Evolutionary conservation across 2,797 vertebrate species (phyloP).

Genomic region (Hippopotamyrus pictus): DNA sequence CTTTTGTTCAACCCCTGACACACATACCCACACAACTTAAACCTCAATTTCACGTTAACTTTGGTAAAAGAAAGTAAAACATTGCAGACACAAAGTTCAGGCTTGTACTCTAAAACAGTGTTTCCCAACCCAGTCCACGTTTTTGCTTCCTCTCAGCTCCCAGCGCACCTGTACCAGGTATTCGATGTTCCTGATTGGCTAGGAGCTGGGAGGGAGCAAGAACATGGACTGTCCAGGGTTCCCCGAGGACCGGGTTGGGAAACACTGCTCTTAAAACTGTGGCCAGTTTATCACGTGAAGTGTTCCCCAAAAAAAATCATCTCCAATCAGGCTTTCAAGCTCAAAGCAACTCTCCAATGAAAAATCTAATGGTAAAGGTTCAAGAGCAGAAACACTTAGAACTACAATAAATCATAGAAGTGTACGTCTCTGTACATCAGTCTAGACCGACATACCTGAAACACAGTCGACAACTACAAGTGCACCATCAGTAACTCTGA

Average conservation of each 20-base stretch:
- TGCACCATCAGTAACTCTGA: constrained; percentile 48
- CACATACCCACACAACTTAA: neutral
- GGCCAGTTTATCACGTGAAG: neutral
- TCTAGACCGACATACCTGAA: constrained; percentile 43
- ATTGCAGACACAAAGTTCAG: neutral
- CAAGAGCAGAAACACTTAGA: neutral
- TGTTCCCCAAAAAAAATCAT: neutral
- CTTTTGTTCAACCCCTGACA: neutral
- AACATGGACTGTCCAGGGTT: neutral
- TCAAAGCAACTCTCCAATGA: neutral
- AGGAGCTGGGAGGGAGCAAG: neutral
- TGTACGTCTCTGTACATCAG: neutral
- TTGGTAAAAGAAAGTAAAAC: neutral
- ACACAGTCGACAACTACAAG: constrained; percentile 54
- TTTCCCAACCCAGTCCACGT: neutral
- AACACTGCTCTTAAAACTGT: neutral
- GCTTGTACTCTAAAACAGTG: neutral
- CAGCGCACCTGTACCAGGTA: neutral
- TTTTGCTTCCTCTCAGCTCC: neutral
- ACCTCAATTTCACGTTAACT: neutral
- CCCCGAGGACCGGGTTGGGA: neutral
- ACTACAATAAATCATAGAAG: neutral
- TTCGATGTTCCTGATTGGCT: neutral
- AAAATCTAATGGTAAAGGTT: neutral
- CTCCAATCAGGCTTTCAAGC: neutral